Evolutionary conservation across 2,113 vertebrate species (phyloP).

Genomic region (Pollimyrus isidori): DNA sequence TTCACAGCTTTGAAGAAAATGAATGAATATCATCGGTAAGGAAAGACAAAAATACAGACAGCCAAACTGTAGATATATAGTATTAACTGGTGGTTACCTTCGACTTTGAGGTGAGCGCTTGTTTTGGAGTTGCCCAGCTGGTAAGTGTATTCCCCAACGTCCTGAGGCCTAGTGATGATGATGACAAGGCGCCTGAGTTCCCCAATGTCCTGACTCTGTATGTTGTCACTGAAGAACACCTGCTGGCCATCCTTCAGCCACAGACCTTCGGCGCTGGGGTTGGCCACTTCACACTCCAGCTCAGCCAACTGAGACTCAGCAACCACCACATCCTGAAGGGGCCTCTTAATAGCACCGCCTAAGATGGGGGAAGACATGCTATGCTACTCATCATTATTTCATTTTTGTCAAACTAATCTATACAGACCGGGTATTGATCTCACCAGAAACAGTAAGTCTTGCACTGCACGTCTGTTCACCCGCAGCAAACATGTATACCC

Average conservation of each 20-base stretch:
- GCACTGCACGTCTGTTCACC: conserved; percentile 86
- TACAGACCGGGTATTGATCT: neutral
- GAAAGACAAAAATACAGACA: neutral
- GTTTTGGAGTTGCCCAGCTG: conserved; percentile 91
- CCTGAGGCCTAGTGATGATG: conserved; percentile 67
- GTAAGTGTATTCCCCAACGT: conserved; percentile 87
- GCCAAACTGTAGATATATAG: neutral
- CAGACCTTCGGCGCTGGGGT: conserved; percentile 74
- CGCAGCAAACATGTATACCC: conserved; percentile 83
- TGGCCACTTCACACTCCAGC: conserved; percentile 90
- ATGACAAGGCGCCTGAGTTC: conserved; percentile 75
- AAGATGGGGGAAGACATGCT: neutral
- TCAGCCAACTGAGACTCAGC: conserved; percentile 83
- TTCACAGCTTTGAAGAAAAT: conserved; percentile 73
- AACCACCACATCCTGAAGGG: conserved; percentile 81
- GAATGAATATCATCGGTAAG: neutral
- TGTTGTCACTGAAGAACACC: conserved; percentile 65
- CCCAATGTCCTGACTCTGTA: conserved; percentile 65
- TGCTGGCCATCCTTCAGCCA: conserved; percentile 81
- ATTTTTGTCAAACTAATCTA: neutral
- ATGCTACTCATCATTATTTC: neutral
- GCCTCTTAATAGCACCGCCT: conserved; percentile 92
- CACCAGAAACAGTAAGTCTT: conserved; percentile 85
- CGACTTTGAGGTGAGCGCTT: conserved; percentile 77
- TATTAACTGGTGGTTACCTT: conserved; percentile 59